Evolutionary conservation across 2,113 vertebrate species (phyloP), one percentile per base, ranked within the genome.

Genomic region (Rhynchomys soricoides): DNA sequence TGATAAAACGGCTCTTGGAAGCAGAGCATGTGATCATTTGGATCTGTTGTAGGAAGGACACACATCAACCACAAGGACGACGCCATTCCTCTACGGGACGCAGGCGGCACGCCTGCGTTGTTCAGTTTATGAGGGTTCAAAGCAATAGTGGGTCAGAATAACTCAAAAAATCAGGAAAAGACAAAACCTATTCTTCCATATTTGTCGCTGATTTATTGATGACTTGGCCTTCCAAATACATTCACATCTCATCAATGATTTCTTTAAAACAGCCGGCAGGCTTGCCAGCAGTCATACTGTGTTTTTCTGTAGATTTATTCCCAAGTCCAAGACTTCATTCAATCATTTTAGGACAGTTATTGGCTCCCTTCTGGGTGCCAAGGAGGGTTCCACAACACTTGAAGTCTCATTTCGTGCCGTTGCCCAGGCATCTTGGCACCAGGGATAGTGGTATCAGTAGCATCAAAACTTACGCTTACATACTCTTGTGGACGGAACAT

Each of bases 261-360:
- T 50, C 52, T 92, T 85, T 95, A 66, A 1, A 90, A 88, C 81
- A 94, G n/a, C 43, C 26, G n/a, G 74, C 66, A 87, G 71, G 40
- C 45, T 77, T 16, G 34, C 71, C 40, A 86, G 87, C 16, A 59
- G 19, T 37, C 68, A 59, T 24, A 45, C 31, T 90, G 21, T 81
- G 50, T 62, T 73, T 79, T 94, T 3, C 43, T 71, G 59, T 79
- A 70, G 79, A 79, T 77, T 91, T 96, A 95, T 94, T 88, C 55
- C 62, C 79, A 57, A 93, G 24, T 68, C 71, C 43, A 52, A 92
- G 15, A 73, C 50, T 92, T 13, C 82, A 78, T 75, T 83, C 82
- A 83, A 0, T 93, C 81, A 86, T 34, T 31, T n/a, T n/a, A 64
- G 31, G 71, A 37, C 71, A 59, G 73, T 74, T 64, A 77, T 21